Percentiles rank a stretch among this genome's conserved stretches.
Conservation (phyloP, 2,888 invertebrate genomes). For the Lepidonotus clava region DNA sequence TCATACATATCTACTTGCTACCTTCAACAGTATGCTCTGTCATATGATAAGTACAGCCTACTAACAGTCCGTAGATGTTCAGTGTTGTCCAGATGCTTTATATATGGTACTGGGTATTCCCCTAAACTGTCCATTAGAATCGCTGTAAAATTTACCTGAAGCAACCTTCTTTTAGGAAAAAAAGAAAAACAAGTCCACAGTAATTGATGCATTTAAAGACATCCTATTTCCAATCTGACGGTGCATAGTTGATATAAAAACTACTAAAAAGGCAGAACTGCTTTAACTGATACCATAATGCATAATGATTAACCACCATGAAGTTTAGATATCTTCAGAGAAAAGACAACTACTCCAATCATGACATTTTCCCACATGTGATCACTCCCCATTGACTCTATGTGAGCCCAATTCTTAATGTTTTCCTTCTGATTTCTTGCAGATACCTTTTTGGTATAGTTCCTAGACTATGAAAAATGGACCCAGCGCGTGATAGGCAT, state of each 20-base stretch:
- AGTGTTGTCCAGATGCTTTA: slow-evolving; percentile 47
- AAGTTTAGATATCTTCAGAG: no score
- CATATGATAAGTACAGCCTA: slow-evolving; percentile 41
- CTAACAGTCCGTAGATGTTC: slow-evolving; percentile 51
- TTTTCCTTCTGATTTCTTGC: slow-evolving; percentile 4
- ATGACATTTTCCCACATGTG: no score
- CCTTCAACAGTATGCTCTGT: slow-evolving; percentile 42
- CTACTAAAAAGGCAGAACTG: neutral
- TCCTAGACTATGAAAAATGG: slow-evolving; percentile 41
- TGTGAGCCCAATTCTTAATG: neutral
- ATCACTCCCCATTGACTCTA: no score
- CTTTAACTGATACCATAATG: slow-evolving; percentile 47
- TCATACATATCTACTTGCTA: slow-evolving; percentile 47
- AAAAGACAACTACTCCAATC: no score
- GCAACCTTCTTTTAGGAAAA: neutral
- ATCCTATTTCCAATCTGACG: slow-evolving; percentile 4
- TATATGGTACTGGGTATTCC: slow-evolving; percentile 43
- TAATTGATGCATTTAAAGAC: neutral
- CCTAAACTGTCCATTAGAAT: neutral
- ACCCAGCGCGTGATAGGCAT: slow-evolving; percentile 46
- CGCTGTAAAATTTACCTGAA: slow-evolving; percentile 1
- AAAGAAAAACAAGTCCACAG: neutral
- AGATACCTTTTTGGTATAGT: slow-evolving; percentile 52
- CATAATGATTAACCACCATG: slow-evolving; percentile 30
- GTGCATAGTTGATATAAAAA: neutral